Conservation (phyloP, 2,113 vertebrate genomes). For the Sterna hirundo region DNA sequence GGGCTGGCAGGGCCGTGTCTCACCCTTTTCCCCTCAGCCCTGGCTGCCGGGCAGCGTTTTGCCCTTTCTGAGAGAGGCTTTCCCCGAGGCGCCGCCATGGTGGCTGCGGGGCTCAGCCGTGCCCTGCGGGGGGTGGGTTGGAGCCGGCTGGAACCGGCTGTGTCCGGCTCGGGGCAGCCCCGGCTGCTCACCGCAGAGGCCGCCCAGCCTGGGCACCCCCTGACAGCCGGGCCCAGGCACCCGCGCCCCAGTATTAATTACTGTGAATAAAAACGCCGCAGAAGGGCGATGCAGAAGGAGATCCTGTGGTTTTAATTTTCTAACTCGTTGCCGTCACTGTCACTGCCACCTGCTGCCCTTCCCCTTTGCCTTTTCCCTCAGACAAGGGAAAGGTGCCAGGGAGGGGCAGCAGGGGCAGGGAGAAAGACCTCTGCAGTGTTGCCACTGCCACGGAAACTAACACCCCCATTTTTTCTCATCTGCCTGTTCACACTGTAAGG, state of each 20-base stretch:
- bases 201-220: no score
- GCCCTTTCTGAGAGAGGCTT: neutral
- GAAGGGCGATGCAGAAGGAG: neutral
- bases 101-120: neutral
- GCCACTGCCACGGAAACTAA: neutral
- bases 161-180: neutral
- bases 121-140: neutral
- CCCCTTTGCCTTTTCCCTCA: neutral
- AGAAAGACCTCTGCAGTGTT: neutral
- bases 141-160: neutral
- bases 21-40: neutral
- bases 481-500: neutral
- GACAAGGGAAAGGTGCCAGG: no score
- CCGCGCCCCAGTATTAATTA: neutral
- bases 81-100: fast-evolving
- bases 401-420: neutral
- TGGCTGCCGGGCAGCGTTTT: neutral
- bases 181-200: no score
- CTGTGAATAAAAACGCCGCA: neutral
- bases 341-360: neutral
- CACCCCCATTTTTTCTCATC: neutral
- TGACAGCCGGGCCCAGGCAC: fast-evolving
- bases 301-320: neutral
- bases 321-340: neutral
- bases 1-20: neutral